Evolutionary conservation across 1,140 invertebrate species (phyloP).

Genomic region (Glossosoma conforme): DNA sequence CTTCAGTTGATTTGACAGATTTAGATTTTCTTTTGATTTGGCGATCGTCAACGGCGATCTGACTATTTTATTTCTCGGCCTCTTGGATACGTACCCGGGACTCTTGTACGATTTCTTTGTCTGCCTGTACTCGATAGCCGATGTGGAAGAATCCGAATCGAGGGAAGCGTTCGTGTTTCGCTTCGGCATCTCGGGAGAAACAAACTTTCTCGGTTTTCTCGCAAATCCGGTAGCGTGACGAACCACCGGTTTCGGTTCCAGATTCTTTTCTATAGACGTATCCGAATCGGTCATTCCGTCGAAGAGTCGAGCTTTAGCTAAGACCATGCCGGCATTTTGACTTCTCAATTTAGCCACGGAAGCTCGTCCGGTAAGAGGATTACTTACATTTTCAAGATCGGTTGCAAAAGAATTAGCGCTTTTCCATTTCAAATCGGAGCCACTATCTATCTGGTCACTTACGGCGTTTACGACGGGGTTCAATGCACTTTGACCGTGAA

Average conservation of each 20-base stretch:
- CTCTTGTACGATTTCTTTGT: constrained; percentile 20
- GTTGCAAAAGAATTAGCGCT: constrained; percentile 18
- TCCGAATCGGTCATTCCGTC: constrained; percentile 45
- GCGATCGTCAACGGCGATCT: constrained; percentile 16
- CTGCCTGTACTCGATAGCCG: constrained; percentile 13
- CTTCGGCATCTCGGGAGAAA: constrained; percentile 5
- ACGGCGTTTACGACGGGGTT: no score
- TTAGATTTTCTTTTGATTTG: constrained; percentile 26
- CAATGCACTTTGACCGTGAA: constrained; percentile 19
- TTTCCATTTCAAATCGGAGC: constrained; percentile 16
- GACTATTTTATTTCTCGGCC: constrained; percentile 14
- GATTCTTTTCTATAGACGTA: constrained; percentile 24
- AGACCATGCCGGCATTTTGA: constrained; percentile 65
- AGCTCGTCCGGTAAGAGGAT: constrained; percentile 42
- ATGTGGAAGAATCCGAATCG: constrained; percentile 13
- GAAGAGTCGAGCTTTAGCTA: constrained; percentile 61
- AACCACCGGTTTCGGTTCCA: constrained; percentile 6
- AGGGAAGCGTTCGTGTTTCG: constrained; percentile 2
- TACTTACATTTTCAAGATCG: constrained; percentile 14
- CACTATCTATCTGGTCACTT: no score
- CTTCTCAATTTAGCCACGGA: constrained; percentile 58
- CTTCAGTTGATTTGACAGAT: constrained; percentile 27
- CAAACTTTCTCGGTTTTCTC: constrained; percentile 24
- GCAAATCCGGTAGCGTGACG: constrained; percentile 21
- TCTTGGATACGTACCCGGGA: constrained; percentile 27